These are phyloP conservation scores for Periphyllus acericola DNA, from an alignment of 2,888 invertebrate species.

Conservation along the genomic window DNA sequence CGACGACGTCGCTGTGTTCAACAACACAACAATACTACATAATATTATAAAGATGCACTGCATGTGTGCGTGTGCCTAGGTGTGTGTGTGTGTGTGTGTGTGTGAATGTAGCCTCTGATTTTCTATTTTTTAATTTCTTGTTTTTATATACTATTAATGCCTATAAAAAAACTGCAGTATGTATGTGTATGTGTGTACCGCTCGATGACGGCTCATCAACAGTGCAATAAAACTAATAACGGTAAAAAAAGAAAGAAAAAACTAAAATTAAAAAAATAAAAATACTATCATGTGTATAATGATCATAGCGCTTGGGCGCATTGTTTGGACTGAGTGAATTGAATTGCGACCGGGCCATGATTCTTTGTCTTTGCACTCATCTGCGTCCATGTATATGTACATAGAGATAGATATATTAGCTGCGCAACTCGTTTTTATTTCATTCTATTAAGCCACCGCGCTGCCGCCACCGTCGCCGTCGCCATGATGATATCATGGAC, in stretches of 20 bases:
- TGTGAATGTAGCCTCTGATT: constrained; percentile 5
- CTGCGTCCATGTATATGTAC: neutral
- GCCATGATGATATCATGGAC: constrained; percentile 57
- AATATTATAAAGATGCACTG: constrained; percentile 1
- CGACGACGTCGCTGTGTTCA: constrained; percentile 14
- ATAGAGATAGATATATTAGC: constrained; percentile 33
- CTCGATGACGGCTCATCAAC: constrained; percentile 23
- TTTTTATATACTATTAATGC: constrained; percentile 17
- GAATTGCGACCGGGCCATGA: constrained; percentile 54
- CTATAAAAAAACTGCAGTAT: constrained; percentile 31
- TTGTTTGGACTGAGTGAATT: constrained; percentile 56
- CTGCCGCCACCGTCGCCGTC: neutral
- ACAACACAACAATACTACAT: constrained; percentile 14
- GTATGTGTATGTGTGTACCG: neutral
- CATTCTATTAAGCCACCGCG: constrained; percentile 46
- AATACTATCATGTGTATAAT: constrained; percentile 41
- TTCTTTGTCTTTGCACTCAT: constrained; percentile 57
- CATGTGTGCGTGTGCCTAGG: neutral
- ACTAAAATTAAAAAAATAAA: neutral
- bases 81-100: neutral
- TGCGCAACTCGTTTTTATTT: constrained; percentile 49
- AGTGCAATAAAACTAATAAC: constrained; percentile 40
- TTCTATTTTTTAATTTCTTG: constrained; percentile 30
- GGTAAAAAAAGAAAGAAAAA: constrained; percentile 10
- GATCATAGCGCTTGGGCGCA: constrained; percentile 27